Evolutionary conservation across 2,113 vertebrate genomes (phyloP).

Genomic region (Mormoops blainvillei): DNA sequence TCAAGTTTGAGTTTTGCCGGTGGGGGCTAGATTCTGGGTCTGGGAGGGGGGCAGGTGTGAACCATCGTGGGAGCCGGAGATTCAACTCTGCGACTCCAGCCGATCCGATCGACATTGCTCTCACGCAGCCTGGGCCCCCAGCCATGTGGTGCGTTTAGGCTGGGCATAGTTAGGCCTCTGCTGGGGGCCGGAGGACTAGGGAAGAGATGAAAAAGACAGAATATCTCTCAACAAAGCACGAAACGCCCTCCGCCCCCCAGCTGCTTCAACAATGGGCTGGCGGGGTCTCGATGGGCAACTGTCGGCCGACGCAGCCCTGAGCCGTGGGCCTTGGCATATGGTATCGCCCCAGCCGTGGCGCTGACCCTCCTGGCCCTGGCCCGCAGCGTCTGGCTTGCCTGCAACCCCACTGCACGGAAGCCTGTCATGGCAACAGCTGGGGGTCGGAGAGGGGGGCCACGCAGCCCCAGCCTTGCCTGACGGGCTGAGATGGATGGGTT

Average conservation of each 20-base stretch:
- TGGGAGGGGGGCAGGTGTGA: neutral
- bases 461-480: neutral
- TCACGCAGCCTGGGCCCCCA: neutral
- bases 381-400: constrained; percentile 24
- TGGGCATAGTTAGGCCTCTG: neutral
- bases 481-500: neutral
- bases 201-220: constrained; percentile 33
- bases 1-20: constrained; percentile 21
- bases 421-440: constrained; percentile 40
- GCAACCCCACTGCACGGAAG: neutral
- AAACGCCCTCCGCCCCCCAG: constrained; percentile 4
- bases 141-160: neutral
- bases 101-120: neutral
- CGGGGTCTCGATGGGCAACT: neutral
- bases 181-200: neutral
- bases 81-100: neutral
- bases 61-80: neutral
- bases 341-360: neutral
- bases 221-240: constrained; percentile 41
- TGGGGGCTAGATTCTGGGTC: neutral
- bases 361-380: constrained; percentile 29
- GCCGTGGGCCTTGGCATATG: constrained; percentile 46
- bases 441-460: neutral
- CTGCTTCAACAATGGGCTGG: constrained; percentile 40
- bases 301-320: neutral